Conservation (phyloP, 2,797 vertebrate species). For the Momotus momota region DNA sequence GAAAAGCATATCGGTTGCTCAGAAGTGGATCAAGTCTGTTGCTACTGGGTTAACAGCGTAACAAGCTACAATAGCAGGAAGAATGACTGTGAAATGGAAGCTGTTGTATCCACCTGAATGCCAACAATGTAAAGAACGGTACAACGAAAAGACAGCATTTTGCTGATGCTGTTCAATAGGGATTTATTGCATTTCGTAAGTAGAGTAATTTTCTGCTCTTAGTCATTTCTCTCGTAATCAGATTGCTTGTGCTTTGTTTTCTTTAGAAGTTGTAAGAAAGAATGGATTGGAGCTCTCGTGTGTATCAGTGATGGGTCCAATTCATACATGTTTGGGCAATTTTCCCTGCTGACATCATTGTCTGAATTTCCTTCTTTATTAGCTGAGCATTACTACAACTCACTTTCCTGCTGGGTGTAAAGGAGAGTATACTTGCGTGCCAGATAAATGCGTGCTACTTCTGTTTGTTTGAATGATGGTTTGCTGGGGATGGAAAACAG, state of each 20-base stretch:
- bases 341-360: background rate
- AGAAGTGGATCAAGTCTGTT: slow-evolving; percentile 29
- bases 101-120: slow-evolving; percentile 1
- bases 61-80: slow-evolving; percentile 21
- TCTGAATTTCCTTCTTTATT: slow-evolving; percentile 11
- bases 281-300: background rate
- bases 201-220: slow-evolving; percentile 46
- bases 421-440: background rate
- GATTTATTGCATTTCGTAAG: slow-evolving; percentile 18
- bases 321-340: background rate
- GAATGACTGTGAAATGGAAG: background rate
- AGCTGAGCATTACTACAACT: background rate
- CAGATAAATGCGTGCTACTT: background rate
- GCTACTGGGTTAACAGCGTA: slow-evolving; percentile 23
- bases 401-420: background rate
- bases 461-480: background rate
- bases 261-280: background rate
- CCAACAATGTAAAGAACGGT: background rate
- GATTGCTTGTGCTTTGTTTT: slow-evolving; percentile 28
- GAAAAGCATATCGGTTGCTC: background rate
- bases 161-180: slow-evolving; percentile 14
- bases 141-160: background rate
- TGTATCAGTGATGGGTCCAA: background rate
- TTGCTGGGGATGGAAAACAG: background rate
- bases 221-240: background rate